phyloP scores from a whole-genome alignment of 2,797 vertebrate species.

The Clarias fuscus region DNA sequence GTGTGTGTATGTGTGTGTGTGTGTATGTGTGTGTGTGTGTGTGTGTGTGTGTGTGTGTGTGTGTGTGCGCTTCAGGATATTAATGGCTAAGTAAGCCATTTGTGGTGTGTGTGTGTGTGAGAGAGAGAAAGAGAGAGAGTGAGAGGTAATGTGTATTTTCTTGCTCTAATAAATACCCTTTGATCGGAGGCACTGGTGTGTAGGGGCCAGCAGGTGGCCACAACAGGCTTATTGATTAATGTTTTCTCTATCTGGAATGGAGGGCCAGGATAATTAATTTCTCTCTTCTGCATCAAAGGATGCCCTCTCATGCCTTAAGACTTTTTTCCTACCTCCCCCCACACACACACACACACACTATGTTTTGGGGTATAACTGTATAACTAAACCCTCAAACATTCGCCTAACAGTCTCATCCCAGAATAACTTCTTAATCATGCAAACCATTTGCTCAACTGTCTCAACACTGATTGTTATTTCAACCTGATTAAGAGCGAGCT shows the following conservation, averaged over 20 bases:
- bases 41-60: background rate
- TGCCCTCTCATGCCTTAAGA: conserved; percentile 43
- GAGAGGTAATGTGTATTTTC: conserved; percentile 24
- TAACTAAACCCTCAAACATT: too few species aligned
- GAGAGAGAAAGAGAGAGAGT: background rate
- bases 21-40: background rate
- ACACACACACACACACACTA: conserved; percentile 17
- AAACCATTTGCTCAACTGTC: background rate
- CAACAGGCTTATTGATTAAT: conserved; percentile 51
- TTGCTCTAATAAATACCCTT: conserved; percentile 39
- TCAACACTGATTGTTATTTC: background rate
- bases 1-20: background rate
- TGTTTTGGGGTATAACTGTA: background rate
- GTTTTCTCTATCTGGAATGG: conserved; percentile 45
- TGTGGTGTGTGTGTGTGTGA: conserved; percentile 2
- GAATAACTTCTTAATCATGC: background rate
- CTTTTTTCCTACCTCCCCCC: background rate
- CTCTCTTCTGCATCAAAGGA: conserved; percentile 37
- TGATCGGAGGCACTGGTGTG: conserved; percentile 36
- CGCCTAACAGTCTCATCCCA: background rate
- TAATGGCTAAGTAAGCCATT: conserved; percentile 8
- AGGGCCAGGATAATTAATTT: conserved; percentile 50
- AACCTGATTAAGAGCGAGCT: background rate
- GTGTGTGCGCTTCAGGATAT: background rate
- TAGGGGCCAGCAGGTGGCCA: conserved; percentile 28